Evolutionary conservation across 2,888 invertebrate genomes (phyloP), one percentile per base, ranked within the genome.

Genomic region (Lissonota sp.): DNA sequence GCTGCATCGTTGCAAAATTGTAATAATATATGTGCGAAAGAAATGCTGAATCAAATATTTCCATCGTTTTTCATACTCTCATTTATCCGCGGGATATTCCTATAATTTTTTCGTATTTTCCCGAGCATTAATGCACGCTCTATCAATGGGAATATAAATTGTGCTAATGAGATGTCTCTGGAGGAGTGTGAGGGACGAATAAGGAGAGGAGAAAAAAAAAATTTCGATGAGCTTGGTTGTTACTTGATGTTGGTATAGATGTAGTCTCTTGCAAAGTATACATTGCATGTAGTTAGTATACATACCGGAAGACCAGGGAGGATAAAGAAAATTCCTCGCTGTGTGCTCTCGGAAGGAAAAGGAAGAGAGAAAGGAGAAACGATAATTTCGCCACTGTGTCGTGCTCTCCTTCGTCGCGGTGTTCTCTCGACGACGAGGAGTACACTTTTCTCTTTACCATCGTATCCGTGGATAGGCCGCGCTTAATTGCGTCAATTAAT

Each of bases 401-500:
- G 80, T 82, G 73, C 75, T 51, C 14, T 53, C 72, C 60, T 62
- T 37, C 69, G 44, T 55, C 51, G 49, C 67, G 69, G 63, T 71
- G 69, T 77, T 72, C 76, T 46, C 71, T 55, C 55, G 49, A 49
- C 57, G 40, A 14, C 78, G 58, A 46, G 37, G 67, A 64, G 62
- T 72, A 46, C 72, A 63, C 73, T 67, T 66, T 64, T 74, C 74
- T 71, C 76, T 74, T 79, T 75, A 67, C 74, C 77, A 40, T 74
- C 74, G 80, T 79, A 70, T 75, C 64, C 78, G 74, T 49, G 75
- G 73, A 84, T 84, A 83, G 75, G 76, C 42, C 76, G 83, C 76
- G 75, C 83, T 84, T 86, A 85, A 86, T 86, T 85, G 84, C 83
- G 62, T 82, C 84, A 86, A 86, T 86, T 85, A 86, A 85, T 85